A percentile compares a stretch with the other conserved stretches of the same genome.
These are phyloP conservation scores for Calephelis nemesis DNA, from an alignment of 1,140 invertebrate genomes.

Conservation along the genomic window DNA sequence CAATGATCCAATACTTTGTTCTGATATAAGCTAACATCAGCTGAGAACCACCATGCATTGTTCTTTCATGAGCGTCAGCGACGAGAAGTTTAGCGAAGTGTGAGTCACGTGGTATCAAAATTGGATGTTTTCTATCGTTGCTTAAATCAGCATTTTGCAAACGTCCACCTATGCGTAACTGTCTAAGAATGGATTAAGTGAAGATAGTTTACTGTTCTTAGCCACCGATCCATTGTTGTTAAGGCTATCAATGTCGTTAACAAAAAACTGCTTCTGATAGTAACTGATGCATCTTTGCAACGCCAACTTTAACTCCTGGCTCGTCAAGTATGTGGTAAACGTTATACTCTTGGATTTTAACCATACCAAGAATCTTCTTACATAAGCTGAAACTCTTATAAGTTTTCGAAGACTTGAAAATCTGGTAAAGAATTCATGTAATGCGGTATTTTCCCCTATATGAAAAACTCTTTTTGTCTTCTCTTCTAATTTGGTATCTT, in stretches of 20 bases:
- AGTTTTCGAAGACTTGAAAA: conserved; percentile 4
- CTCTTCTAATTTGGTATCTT: not conserved
- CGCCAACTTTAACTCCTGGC: not conserved
- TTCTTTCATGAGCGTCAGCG: not conserved
- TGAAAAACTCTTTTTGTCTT: not conserved
- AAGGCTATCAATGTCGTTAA: not conserved
- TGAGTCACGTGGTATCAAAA: not conserved
- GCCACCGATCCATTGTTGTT: not conserved
- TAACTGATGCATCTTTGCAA: not conserved
- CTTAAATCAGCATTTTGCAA: not conserved
- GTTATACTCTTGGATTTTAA: not conserved
- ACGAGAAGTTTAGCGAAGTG: not conserved
- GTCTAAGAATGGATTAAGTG: not conserved
- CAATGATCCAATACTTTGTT: conserved; percentile 4
- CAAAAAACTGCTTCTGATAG: not conserved
- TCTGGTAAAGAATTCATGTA: not conserved
- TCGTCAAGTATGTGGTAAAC: not conserved
- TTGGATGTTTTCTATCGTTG: not conserved
- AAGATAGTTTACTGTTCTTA: not conserved
- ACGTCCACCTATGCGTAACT: not conserved
- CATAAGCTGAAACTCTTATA: not conserved
- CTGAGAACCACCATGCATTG: not conserved
- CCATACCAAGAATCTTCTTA: not conserved
- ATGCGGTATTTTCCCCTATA: not conserved
- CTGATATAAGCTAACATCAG: conserved; percentile 1